Percentiles rank a stretch among this genome's conserved stretches.
phyloP scores from a whole-genome alignment of 2,797 vertebrate genomes.

The Pempheris klunzingeri region DNA sequence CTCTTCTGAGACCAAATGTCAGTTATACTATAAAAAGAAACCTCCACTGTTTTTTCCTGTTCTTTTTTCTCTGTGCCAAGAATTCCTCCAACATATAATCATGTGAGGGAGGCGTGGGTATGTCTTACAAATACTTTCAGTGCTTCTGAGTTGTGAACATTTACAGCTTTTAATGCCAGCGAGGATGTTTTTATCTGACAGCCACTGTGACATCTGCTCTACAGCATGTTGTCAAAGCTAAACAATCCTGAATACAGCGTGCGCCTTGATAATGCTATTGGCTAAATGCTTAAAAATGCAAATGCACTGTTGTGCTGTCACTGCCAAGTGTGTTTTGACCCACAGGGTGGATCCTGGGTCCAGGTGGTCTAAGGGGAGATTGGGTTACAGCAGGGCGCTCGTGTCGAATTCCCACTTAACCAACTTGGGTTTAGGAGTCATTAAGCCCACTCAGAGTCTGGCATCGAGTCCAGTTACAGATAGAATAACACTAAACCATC shows the following conservation, averaged over 20 bases:
- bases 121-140: conserved; percentile 17
- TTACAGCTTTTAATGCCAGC: conserved; percentile 18
- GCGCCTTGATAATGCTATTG: not conserved
- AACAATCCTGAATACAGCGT: conserved; percentile 7
- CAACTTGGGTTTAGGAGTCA: conserved; percentile 76
- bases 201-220: conserved; percentile 18
- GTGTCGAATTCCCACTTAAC: conserved; percentile 81
- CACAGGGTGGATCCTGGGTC: conserved; percentile 52
- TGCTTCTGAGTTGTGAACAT: not conserved
- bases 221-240: conserved; percentile 8
- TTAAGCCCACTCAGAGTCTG: conserved; percentile 77
- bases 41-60: not conserved
- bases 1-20: conserved; percentile 63
- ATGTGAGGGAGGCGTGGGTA: not conserved
- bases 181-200: conserved; percentile 25
- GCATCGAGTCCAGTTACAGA: conserved; percentile 77
- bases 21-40: conserved; percentile 55
- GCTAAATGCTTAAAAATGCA: conserved; percentile 21
- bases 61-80: conserved; percentile 40
- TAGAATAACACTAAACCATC: conserved; percentile 84
- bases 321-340: conserved; percentile 54
- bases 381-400: conserved; percentile 65
- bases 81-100: conserved; percentile 21
- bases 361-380: conserved; percentile 77
- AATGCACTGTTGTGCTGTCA: conserved; percentile 17